A percentile compares a stretch with the other conserved stretches of the same genome.
Evolutionary conservation across 2,797 vertebrate genomes (phyloP).

Genomic region (Platalea minor): DNA sequence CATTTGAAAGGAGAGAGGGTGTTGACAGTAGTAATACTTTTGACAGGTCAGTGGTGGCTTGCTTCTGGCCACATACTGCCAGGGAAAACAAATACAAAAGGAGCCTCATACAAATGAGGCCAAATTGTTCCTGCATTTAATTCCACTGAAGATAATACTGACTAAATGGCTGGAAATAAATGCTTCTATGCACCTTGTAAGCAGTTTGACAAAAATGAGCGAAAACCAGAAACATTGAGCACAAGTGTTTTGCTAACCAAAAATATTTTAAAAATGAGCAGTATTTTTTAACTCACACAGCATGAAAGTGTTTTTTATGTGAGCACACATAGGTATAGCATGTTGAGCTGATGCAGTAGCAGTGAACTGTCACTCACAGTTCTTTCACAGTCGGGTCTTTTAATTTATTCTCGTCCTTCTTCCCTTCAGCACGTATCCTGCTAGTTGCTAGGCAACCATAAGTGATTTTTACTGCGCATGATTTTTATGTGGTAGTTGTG

Average conservation of each 20-base stretch:
- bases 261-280: neutral
- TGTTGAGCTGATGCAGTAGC: slow-evolving; percentile 12
- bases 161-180: neutral
- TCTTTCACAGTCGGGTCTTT: slow-evolving; percentile 57
- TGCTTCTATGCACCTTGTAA: neutral
- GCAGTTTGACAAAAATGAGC: neutral
- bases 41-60: neutral
- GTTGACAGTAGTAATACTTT: neutral
- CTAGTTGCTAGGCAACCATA: slow-evolving; percentile 79
- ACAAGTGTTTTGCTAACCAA: neutral
- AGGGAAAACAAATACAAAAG: neutral
- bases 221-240: neutral
- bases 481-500: slow-evolving; percentile 66
- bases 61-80: neutral
- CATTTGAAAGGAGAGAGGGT: neutral
- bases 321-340: neutral
- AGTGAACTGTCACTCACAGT: slow-evolving; percentile 47
- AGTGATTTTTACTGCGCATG: slow-evolving; percentile 68
- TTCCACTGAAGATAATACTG: neutral
- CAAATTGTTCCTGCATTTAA: neutral
- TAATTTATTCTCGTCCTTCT: slow-evolving; percentile 77
- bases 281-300: neutral
- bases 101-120: neutral
- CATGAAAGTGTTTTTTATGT: neutral
- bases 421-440: slow-evolving; percentile 69